A percentile compares a stretch with the other conserved stretches of the same genome.
Evolutionary conservation across 2,888 invertebrate species (phyloP).

Genomic region (Marronus borbonicus): DNA sequence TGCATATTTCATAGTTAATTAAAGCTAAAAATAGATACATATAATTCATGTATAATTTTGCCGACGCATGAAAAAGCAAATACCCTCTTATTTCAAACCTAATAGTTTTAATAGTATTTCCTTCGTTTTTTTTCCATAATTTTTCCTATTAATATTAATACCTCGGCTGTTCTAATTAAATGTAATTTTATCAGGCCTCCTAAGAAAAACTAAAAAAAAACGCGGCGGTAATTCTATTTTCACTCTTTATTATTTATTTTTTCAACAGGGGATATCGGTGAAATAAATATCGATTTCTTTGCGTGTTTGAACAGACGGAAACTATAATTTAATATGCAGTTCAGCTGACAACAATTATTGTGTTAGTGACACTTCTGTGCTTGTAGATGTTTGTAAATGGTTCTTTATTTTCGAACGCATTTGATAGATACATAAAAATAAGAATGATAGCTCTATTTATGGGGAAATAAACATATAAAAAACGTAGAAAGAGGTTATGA

Average conservation of each 20-base stretch:
- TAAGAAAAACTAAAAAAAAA: not conserved
- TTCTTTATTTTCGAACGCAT: not conserved
- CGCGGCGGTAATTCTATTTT: not conserved
- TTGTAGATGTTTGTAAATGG: conserved; percentile 9
- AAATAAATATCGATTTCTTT: conserved; percentile 36
- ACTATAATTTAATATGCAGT: conserved; percentile 35
- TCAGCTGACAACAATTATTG: conserved; percentile 42
- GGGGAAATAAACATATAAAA: not conserved
- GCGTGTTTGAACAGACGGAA: conserved; percentile 21
- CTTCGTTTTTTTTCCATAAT: too few species aligned
- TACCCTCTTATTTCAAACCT: too few species aligned
- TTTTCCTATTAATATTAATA: too few species aligned
- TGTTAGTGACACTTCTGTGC: conserved; percentile 21
- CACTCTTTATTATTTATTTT: not conserved
- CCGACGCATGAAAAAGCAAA: too few species aligned
- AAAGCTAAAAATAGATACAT: too few species aligned
- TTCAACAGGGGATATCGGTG: not conserved
- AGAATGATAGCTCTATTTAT: conserved; percentile 2
- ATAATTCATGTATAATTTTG: too few species aligned
- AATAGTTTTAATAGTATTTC: too few species aligned
- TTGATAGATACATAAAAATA: not conserved
- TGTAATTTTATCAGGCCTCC: too few species aligned
- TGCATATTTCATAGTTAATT: too few species aligned
- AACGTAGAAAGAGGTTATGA: not conserved
- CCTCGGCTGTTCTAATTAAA: too few species aligned